Percentiles rank a stretch among this genome's conserved stretches.
Evolutionary conservation across 2,888 invertebrate genomes (phyloP).

Genomic region (Drosophila nigricruria): DNA sequence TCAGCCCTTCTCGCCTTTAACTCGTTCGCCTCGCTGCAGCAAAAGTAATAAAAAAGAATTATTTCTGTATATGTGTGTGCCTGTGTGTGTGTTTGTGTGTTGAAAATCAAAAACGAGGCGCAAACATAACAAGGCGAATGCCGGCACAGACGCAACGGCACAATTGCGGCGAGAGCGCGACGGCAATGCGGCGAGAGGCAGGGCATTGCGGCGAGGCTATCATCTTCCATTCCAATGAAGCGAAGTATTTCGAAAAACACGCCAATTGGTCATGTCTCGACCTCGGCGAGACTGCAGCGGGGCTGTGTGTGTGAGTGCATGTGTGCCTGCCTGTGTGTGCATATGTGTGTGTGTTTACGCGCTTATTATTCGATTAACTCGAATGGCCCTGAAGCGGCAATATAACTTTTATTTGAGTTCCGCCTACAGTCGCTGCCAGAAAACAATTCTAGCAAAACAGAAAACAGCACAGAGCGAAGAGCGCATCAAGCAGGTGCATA

Average conservation of each 20-base stretch:
- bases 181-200: slow-evolving; percentile 36
- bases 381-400: slow-evolving; percentile 80
- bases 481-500: slow-evolving; percentile 45
- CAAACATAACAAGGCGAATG: slow-evolving; percentile 58
- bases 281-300: slow-evolving; percentile 53
- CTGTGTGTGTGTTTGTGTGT: slow-evolving; percentile 20
- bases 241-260: slow-evolving; percentile 73
- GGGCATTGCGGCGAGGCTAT: slow-evolving; percentile 55
- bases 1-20: not conserved
- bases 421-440: slow-evolving; percentile 66
- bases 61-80: slow-evolving; percentile 4
- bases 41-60: slow-evolving; percentile 49
- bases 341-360: slow-evolving; percentile 41
- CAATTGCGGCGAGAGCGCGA: slow-evolving; percentile 10
- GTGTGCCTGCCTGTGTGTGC: slow-evolving; percentile 15
- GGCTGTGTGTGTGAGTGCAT: slow-evolving; percentile 17
- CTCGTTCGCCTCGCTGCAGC: slow-evolving; percentile 6
- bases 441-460: slow-evolving; percentile 28
- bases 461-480: slow-evolving; percentile 31
- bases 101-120: slow-evolving; percentile 45
- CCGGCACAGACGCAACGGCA: slow-evolving; percentile 24
- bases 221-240: slow-evolving; percentile 72
- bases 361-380: slow-evolving; percentile 79
- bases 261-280: slow-evolving; percentile 79
- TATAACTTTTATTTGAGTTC: slow-evolving; percentile 79